A percentile compares a stretch with the other conserved stretches of the same genome.
Evolutionary conservation across 1,140 invertebrate genomes (phyloP).

Genomic region (Conus ventricosus): DNA sequence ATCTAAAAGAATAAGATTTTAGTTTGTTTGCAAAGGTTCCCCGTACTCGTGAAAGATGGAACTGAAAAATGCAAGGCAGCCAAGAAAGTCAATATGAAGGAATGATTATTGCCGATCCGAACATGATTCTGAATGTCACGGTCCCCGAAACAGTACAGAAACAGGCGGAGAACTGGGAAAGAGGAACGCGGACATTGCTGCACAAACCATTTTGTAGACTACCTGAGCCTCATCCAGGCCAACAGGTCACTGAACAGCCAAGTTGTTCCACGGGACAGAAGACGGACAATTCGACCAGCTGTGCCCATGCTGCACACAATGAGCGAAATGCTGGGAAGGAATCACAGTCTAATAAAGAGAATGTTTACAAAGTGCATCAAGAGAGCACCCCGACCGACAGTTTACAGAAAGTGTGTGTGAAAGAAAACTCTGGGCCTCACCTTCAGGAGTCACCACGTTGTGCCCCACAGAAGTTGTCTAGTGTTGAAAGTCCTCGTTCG

Average conservation of each 20-base stretch:
- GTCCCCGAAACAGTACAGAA: slow-evolving; percentile 31
- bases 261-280: not conserved
- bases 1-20: not conserved
- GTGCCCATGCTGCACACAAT: not conserved
- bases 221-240: not conserved
- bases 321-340: not conserved
- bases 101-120: slow-evolving; percentile 28
- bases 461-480: not conserved
- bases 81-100: slow-evolving; percentile 24
- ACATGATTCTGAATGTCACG: slow-evolving; percentile 32
- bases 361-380: not conserved
- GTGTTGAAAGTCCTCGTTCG: not conserved
- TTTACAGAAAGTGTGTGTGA: not conserved
- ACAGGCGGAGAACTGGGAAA: slow-evolving; percentile 21
- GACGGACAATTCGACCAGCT: not conserved
- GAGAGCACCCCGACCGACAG: not conserved
- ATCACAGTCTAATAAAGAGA: not conserved
- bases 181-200: slow-evolving; percentile 16
- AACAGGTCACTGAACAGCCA: not conserved
- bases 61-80: slow-evolving; percentile 33
- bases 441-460: not conserved
- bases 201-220: not conserved
- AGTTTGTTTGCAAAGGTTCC: slow-evolving; percentile 7
- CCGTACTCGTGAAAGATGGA: slow-evolving; percentile 23
- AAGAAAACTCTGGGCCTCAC: not conserved